phyloP scores from a whole-genome alignment of 2,797 vertebrate species.

The Tapirus indicus region DNA sequence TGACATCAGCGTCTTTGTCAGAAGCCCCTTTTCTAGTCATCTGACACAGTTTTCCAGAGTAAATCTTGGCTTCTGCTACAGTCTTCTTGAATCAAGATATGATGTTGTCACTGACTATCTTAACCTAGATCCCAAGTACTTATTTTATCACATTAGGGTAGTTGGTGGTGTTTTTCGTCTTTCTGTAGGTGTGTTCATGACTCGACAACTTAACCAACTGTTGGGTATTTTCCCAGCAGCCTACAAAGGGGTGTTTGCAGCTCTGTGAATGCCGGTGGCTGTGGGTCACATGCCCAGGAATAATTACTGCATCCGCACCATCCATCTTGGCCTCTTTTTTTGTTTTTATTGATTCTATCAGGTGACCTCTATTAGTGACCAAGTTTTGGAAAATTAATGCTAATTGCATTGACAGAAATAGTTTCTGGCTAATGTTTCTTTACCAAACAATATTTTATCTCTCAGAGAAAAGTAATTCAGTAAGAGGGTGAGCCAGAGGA shows the following conservation, averaged over 20 bases:
- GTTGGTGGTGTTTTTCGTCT: background rate
- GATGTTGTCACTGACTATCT: background rate
- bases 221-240: background rate
- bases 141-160: background rate
- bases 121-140: background rate
- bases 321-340: background rate
- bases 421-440: conserved; percentile 5
- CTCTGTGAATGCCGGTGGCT: background rate
- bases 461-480: background rate
- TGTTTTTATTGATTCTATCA: background rate
- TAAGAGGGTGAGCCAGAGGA: background rate
- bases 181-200: background rate
- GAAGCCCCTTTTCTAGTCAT: background rate
- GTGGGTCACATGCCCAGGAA: too few relatives aligned
- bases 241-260: background rate
- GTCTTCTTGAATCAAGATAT: background rate
- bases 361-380: background rate
- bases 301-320: background rate
- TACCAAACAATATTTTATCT: background rate
- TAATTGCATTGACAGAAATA: background rate
- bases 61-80: background rate
- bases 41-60: background rate
- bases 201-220: background rate
- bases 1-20: background rate
- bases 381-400: background rate